Evolutionary conservation across 1,140 invertebrate genomes (phyloP), one percentile per base, ranked within the genome.

Genomic region (Babylonia areolata): DNA sequence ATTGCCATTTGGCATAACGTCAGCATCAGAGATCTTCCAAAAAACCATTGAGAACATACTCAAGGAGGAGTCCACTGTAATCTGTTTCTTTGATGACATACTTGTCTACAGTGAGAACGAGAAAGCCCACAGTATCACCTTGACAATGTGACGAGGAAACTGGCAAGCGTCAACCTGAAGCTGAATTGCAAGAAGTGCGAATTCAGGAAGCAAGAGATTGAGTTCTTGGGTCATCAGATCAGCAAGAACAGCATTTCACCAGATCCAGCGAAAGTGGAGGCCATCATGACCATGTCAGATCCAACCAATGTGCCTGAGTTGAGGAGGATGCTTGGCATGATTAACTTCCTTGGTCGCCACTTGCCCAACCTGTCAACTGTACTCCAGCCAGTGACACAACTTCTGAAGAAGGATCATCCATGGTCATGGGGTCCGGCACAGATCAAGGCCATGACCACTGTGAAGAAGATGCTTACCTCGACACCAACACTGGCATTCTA

Each of bases 141-240:
- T 0, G 28, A 83, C 46, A 42, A 81, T 20, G 88, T 90, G 6
- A 11, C 20, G 46, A 51, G 20, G 46, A 51, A 51, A 51, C 46
- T 51, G 46, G 20, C 9, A 6, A 51, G 46, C 46, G 46, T 51
- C 46, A 6, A 51, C 46, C 46, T 51, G 46, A 51, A 51, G 46
- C 46, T 28, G 87, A 92, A 77, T 84, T 31, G 39, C 33, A 39
- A n/a, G 35, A 35, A 31, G 35, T 35, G 35, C 11, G 35, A 73
- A 73, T 6, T 51, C 46, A 20, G 46, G 46, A 51, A 51, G 75
- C 33, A 15, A 12, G 75, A 78, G 11, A 86, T 92, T 40, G 39
- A 71, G 3, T 90, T 88, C 80, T 79, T 91, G 17, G 91, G 92
- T 20, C 87, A 91, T 69, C 35, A 71, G 17, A 88, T 94, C 20